Evolutionary conservation across 2,888 invertebrate species (phyloP).

Genomic region (Auanema sp.): DNA sequence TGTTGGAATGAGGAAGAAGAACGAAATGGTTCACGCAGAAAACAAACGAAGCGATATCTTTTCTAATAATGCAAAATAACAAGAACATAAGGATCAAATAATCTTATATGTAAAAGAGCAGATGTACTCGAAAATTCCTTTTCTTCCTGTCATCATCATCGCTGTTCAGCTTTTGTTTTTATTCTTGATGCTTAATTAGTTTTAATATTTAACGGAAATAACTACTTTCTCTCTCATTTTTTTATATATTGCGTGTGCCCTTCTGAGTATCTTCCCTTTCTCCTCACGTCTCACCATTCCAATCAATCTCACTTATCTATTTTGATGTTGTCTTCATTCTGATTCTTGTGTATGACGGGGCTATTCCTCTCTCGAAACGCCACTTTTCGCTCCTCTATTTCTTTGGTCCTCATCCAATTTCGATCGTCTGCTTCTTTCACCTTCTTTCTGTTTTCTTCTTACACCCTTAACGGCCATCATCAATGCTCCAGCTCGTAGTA

Average conservation of each 20-base stretch:
- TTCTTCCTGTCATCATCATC: too few relatives aligned
- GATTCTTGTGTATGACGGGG: not conserved
- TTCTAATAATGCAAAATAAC: constrained; percentile 8
- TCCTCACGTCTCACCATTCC: too few relatives aligned
- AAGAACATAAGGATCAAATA: too few relatives aligned
- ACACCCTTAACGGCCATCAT: not conserved
- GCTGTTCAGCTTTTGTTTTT: too few relatives aligned
- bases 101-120: too few relatives aligned
- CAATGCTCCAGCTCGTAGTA: not conserved
- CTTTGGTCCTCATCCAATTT: constrained; percentile 1
- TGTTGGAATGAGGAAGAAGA: constrained; percentile 41
- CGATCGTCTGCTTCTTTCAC: constrained; percentile 1
- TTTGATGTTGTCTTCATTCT: too few relatives aligned
- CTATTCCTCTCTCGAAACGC: not conserved
- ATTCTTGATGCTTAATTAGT: too few relatives aligned
- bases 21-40: constrained; percentile 7
- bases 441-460: constrained; percentile 1
- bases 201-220: not conserved
- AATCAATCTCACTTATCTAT: too few relatives aligned
- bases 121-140: too few relatives aligned
- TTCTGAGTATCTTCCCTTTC: too few relatives aligned
- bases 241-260: not conserved
- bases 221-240: not conserved
- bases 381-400: constrained; percentile 1
- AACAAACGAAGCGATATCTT: constrained; percentile 17